These are phyloP conservation scores for Perca fluviatilis DNA, from an alignment of 2,113 vertebrate species.

Conservation along the genomic window DNA sequence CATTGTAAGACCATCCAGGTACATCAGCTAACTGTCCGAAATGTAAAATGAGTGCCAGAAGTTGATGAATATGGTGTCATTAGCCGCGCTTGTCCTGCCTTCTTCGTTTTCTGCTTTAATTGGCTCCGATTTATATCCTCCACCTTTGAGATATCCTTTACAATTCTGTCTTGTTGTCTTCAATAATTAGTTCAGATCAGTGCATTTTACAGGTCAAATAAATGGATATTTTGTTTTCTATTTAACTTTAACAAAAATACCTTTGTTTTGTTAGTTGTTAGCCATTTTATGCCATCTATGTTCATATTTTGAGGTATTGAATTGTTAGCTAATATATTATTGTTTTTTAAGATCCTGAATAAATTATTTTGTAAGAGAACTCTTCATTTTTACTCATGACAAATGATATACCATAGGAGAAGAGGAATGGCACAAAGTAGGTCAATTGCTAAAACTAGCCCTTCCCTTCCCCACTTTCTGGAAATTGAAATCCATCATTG, in stretches of 20 bases:
- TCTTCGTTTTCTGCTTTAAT: conserved; percentile 43
- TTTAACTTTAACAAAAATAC: conserved; percentile 6
- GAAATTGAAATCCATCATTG: background rate
- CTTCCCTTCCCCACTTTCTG: background rate
- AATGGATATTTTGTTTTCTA: background rate
- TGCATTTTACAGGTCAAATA: conserved; percentile 35
- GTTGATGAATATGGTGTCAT: conserved; percentile 50
- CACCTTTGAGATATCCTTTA: conserved; percentile 45
- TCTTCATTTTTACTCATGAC: background rate
- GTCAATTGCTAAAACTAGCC: background rate
- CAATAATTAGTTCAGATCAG: conserved; percentile 46
- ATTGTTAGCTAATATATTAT: background rate
- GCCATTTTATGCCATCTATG: background rate
- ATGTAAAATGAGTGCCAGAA: conserved; percentile 49
- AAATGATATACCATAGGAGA: background rate
- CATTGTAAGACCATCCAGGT: conserved; percentile 12
- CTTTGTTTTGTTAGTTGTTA: background rate
- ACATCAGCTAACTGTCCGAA: conserved; percentile 26
- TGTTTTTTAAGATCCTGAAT: background rate
- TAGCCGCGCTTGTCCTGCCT: conserved; percentile 43
- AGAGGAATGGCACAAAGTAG: background rate
- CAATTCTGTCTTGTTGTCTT: conserved; percentile 41
- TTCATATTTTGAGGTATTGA: background rate
- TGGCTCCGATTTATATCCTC: conserved; percentile 57
- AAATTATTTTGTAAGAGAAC: background rate